Conservation (phyloP, 2,888 invertebrate species). For the Dicycla oo region DNA sequence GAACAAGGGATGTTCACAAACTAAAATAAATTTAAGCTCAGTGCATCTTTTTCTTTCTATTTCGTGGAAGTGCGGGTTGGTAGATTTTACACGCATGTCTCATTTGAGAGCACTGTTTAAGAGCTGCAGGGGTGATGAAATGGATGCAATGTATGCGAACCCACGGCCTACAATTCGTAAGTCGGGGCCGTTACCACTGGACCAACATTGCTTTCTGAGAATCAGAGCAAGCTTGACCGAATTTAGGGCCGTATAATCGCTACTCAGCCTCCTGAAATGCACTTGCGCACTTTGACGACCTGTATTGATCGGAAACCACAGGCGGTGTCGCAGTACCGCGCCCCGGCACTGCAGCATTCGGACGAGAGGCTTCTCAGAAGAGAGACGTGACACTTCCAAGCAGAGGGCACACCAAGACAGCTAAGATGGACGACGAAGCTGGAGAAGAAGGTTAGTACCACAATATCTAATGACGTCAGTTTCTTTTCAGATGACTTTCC, state of each 20-base stretch:
- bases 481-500: background rate
- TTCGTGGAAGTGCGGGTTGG: background rate
- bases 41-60: no score
- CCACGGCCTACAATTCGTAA: background rate
- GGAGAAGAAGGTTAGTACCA: constrained; percentile 12
- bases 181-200: background rate
- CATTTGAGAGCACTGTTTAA: background rate
- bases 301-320: constrained; percentile 20
- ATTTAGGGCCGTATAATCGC: constrained; percentile 15
- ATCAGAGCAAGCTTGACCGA: constrained; percentile 5
- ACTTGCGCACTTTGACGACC: constrained; percentile 32
- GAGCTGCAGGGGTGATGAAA: background rate
- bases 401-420: background rate
- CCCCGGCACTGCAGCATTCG: constrained; percentile 9
- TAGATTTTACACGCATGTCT: no score
- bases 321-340: constrained; percentile 6
- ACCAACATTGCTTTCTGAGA: background rate
- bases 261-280: constrained; percentile 25
- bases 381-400: background rate
- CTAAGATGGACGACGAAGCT: background rate
- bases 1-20: no score
- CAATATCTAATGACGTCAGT: no score
- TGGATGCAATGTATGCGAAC: background rate
- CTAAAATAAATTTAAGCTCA: no score
- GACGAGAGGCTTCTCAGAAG: background rate